phyloP scores from a whole-genome alignment of 2,888 invertebrate species.

The Volucella zonaria region DNA sequence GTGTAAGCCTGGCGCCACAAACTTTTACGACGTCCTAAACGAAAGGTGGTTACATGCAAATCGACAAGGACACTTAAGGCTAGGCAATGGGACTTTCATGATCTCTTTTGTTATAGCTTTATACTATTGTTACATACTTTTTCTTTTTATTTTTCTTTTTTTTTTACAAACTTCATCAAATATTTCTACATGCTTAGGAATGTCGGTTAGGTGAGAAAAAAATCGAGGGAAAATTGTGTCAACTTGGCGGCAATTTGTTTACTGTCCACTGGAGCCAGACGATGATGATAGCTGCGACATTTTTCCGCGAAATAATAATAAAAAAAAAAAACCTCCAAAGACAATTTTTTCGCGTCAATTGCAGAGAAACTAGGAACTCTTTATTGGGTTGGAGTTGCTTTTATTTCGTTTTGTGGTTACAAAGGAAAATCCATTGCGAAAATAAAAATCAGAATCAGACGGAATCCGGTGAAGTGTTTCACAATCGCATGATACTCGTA shows the following conservation, averaged over 20 bases:
- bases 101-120: conserved; percentile 1
- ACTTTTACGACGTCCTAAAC: conserved; percentile 56
- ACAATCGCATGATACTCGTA: no score
- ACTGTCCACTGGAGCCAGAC: conserved; percentile 56
- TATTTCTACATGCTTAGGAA: not conserved
- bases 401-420: conserved; percentile 33
- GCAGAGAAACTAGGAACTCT: conserved; percentile 42
- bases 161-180: not conserved
- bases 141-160: not conserved
- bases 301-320: conserved; percentile 20
- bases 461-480: no score
- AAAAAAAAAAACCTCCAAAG: conserved; percentile 23
- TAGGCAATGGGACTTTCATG: conserved; percentile 30
- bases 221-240: conserved; percentile 36
- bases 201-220: conserved; percentile 6
- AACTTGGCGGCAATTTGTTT: conserved; percentile 41
- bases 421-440: not conserved
- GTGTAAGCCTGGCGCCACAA: conserved; percentile 59
- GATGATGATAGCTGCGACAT: conserved; percentile 7
- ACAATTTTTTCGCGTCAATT: conserved; percentile 33
- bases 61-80: conserved; percentile 61
- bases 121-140: not conserved
- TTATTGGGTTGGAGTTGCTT: conserved; percentile 41
- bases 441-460: no score
- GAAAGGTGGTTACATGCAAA: conserved; percentile 58